These are phyloP conservation scores for Leptarthrus brevirostris DNA, from an alignment of 2,888 invertebrate species.

Conservation along the genomic window DNA sequence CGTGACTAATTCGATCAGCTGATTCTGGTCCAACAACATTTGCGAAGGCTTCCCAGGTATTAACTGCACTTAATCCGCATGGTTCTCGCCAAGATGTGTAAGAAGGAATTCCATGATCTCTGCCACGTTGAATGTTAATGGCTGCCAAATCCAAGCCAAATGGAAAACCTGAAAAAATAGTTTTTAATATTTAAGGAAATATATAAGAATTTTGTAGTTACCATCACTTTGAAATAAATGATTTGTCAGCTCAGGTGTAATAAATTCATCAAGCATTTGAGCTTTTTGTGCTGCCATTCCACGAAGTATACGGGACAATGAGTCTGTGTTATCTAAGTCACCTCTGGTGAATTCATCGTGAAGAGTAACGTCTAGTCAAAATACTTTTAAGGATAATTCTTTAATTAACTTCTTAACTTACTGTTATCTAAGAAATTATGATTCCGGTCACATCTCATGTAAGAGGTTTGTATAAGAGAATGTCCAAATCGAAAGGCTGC, in stretches of 20 bases:
- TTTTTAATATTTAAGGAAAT: constrained; percentile 62
- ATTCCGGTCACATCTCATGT: constrained; percentile 78
- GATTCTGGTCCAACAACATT: constrained; percentile 75
- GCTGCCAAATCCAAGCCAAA: constrained; percentile 90
- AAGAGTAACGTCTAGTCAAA: constrained; percentile 84
- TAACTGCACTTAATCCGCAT: constrained; percentile 77
- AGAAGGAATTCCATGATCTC: constrained; percentile 87
- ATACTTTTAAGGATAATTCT: too few species aligned
- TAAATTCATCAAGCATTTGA: constrained; percentile 84
- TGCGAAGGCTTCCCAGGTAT: constrained; percentile 77
- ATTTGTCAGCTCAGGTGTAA: constrained; percentile 83
- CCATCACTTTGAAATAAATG: constrained; percentile 81
- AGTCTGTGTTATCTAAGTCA: constrained; percentile 81
- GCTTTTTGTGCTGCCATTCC: constrained; percentile 83
- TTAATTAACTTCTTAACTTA: constrained; percentile 69
- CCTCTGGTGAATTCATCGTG: constrained; percentile 81
- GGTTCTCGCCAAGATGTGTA: constrained; percentile 85
- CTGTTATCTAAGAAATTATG: constrained; percentile 79
- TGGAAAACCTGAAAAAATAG: constrained; percentile 68
- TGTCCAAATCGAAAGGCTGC: constrained; percentile 90
- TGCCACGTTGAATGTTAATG: constrained; percentile 86
- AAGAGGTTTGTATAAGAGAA: constrained; percentile 83
- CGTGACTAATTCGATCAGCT: constrained; percentile 72
- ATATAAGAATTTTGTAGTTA: constrained; percentile 60
- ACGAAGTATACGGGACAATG: constrained; percentile 81